Conservation (phyloP, 1,140 invertebrate species). For the Caenorhabditis elegans region DNA sequence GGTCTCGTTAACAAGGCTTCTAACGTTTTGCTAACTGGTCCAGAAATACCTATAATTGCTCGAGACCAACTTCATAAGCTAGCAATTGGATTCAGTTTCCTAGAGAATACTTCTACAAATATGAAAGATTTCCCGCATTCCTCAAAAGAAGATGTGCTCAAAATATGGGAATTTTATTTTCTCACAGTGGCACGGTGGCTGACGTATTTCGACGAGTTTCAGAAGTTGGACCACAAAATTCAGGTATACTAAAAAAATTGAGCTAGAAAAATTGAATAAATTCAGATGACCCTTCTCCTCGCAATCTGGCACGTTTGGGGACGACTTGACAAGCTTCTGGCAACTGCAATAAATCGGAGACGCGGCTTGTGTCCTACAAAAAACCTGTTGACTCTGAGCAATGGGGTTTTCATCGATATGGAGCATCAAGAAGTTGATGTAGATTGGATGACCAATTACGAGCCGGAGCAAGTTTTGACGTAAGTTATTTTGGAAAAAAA, state of each 20-base stretch:
- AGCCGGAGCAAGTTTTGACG: background rate
- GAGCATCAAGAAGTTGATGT: background rate
- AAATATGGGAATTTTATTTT: slow-evolving; percentile 2
- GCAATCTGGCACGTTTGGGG: slow-evolving; percentile 1
- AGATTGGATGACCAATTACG: background rate
- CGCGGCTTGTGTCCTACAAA: background rate
- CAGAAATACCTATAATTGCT: background rate
- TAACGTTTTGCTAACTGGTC: background rate
- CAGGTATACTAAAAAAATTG: background rate
- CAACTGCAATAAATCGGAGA: background rate
- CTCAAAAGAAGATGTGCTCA: background rate
- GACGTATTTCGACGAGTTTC: slow-evolving; percentile 5
- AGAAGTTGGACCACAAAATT: background rate
- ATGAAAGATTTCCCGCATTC: background rate
- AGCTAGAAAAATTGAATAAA: background rate
- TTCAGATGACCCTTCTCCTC: background rate
- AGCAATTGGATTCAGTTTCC: background rate
- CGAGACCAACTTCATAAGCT: background rate
- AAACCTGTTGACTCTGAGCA: background rate
- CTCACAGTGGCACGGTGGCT: background rate
- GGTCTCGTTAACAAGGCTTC: background rate
- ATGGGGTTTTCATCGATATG: background rate
- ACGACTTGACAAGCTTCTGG: background rate
- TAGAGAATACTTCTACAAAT: background rate
- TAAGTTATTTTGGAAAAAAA: background rate